Evolutionary conservation across 2,113 vertebrate species (phyloP), one percentile per base, ranked within the genome.

Genomic region (Tachuris rubrigastra): DNA sequence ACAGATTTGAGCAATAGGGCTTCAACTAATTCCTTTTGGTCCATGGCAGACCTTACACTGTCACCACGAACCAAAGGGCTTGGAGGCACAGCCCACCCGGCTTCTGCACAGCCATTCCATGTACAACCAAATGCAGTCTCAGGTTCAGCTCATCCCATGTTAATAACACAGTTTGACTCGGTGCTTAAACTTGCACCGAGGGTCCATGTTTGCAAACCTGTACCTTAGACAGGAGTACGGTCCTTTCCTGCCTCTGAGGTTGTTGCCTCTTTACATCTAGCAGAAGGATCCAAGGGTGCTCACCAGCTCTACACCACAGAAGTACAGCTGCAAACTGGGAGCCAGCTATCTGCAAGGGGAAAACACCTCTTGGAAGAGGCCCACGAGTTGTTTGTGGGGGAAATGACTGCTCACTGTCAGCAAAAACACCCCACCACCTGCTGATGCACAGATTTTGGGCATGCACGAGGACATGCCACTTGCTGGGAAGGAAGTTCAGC

Each of bases 161-260:
- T 28, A 68, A 18, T 12, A 28, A 53, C 39, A 27, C 9, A 15
- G 49, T 27, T 5, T 6, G 56, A 46, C 39, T 44, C 28, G 31
- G 42, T 0, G 1, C 35, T 59, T 46, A 6, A 33, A 30, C 4
- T 19, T 25, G 18, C 15, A 60, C 39, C 50, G 42, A 20, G 47
- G 42, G 44, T 8, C n/a, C 41, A 15, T 0, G 1, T 39, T 39
- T 35, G 41, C 46, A 66, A 53, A 80, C n/a, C 42, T 53, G 53
- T 27, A 24, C 49, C 55, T 52, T 14, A 10, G 14, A 39, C 19
- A 53, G 63, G 12, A 0, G 2, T 42, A 56, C 0, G 0, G 24
- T 19, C 33, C 52, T 63, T 30, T 14, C 14, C 55, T 20, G n/a
- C 14, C 55, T 53, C 28, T 25, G 25, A 60, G 28, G 58, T 8